Evolutionary conservation across 2,888 invertebrate species (phyloP).

Genomic region (Ferdinandea cuprea): DNA sequence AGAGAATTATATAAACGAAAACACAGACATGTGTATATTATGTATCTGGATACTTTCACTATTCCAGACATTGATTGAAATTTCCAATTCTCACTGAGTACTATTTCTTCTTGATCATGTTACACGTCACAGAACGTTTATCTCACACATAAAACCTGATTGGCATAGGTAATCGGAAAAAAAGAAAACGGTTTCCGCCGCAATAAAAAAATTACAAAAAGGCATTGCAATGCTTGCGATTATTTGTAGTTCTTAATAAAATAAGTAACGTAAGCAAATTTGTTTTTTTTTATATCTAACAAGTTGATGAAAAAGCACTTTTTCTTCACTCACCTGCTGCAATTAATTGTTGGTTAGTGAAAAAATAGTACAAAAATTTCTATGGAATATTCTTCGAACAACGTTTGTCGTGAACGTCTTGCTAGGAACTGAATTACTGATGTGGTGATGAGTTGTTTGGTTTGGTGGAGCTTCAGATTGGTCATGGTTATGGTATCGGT

Average conservation of each 20-base stretch:
- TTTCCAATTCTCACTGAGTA: conserved; percentile 33
- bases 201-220: not conserved
- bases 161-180: not conserved
- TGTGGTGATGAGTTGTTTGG: conserved; percentile 32
- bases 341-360: conserved; percentile 6
- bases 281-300: too few relatives aligned
- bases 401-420: conserved; percentile 81
- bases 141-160: conserved; percentile 19
- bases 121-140: conserved; percentile 58
- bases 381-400: conserved; percentile 70
- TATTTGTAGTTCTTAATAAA: conserved; percentile 19
- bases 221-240: not conserved
- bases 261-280: conserved; percentile 30
- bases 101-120: conserved; percentile 8
- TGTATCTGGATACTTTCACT: conserved; percentile 58
- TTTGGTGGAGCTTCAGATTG: not conserved
- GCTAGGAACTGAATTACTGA: conserved; percentile 77
- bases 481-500: conserved; percentile 38
- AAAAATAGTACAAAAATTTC: not conserved
- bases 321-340: conserved; percentile 58
- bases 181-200: conserved; percentile 9
- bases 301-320: conserved; percentile 4
- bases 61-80: conserved; percentile 18
- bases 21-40: not conserved
- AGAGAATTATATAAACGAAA: conserved; percentile 40